Conservation (phyloP, 2,888 invertebrate species). For the Tolmerus cingulatus region DNA sequence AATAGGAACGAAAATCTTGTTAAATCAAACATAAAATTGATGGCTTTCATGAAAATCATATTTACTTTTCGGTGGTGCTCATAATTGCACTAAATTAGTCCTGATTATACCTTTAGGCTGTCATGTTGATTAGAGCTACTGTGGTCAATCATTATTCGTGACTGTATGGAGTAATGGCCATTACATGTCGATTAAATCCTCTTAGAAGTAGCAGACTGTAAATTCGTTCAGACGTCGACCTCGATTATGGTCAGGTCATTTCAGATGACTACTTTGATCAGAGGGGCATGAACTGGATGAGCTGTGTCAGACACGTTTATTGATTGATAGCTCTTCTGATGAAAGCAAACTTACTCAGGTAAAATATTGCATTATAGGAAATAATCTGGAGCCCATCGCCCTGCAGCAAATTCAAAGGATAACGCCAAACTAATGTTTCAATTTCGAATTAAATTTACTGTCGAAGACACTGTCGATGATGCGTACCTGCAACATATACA, state of each 20-base stretch:
- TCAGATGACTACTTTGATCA: conserved; percentile 49
- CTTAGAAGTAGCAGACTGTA: conserved; percentile 31
- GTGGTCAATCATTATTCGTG: conserved; percentile 31
- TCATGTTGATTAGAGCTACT: conserved; percentile 25
- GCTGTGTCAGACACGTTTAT: conserved; percentile 27
- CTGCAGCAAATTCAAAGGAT: background rate
- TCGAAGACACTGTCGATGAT: background rate
- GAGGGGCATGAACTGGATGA: conserved; percentile 47
- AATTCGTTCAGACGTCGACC: conserved; percentile 29
- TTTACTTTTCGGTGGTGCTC: conserved; percentile 42
- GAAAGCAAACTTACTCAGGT: conserved; percentile 1
- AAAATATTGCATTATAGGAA: background rate
- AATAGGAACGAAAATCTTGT: background rate
- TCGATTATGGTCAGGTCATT: conserved; percentile 11
- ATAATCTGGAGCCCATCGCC: background rate
- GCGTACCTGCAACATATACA: no score
- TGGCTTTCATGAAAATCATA: conserved; percentile 40
- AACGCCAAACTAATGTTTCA: background rate
- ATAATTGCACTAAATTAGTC: conserved; percentile 45
- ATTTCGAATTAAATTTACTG: background rate
- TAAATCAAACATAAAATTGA: conserved; percentile 41
- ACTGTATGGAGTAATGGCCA: conserved; percentile 20
- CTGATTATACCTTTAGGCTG: conserved; percentile 42
- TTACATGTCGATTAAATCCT: conserved; percentile 21
- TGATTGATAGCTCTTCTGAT: conserved; percentile 8